Evolutionary conservation across 2,888 invertebrate genomes (phyloP), one percentile per base, ranked within the genome.

Genomic region (Nezara viridula): DNA sequence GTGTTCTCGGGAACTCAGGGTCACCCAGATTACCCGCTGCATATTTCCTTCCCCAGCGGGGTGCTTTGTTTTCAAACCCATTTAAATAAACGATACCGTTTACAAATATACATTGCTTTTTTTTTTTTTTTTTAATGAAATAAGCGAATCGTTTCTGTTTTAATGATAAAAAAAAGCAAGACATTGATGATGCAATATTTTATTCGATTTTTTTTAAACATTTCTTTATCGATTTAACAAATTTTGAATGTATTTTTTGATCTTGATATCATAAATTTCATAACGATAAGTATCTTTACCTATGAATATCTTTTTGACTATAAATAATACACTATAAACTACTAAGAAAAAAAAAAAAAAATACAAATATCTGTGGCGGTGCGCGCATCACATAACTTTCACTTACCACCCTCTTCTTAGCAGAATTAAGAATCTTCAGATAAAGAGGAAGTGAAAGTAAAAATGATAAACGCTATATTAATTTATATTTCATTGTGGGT

Each of bases 51-150:
- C 24, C 44, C 3, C 40, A 40, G 24, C 21, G 44, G 81, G 81
- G 10, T 40, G n/a, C 44, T 81, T 81, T 81, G 81, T 81, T 47
- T 81, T 81, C 81, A 81, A 19, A 37, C 32, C 37, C 32, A 32
- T 73, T 73, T 73, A 32, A 73, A 32, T 73, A 37, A 37, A 2
- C 5, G 66, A 37, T 73, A 73, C 37, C 37, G 21, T 32, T 37
- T 73, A 73, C 66, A 73, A 73, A 73, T 73, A 73, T 19, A 6
- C 66, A 73, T 37, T 73, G 1, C 9, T 27, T 27, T 60, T 10
- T 27, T 55, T n/a, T 50, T 55, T 37, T n/a, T 37, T 66, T 19
- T 19, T 21, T 19, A 7, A 37, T 37, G 10, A 37, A 73, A 73
- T 73, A 37, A 19, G 7, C 9, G 32, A 73, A 37, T 37, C 32